A percentile compares a stretch with the other conserved stretches of the same genome.
These are phyloP conservation scores for Felis catus DNA, from an alignment of 2,113 vertebrate genomes.

Conservation along the genomic window F.catus_Fca126_mat1.0 CM031421.1:111707501-111708000, in stretches of 20 bases:
- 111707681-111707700: accelerated
- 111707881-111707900: not conserved
- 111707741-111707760: not conserved
- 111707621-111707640: accelerated
- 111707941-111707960: not conserved
- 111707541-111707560: accelerated
- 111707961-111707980: accelerated
- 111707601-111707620: not conserved
- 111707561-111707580: accelerated
- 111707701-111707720: not conserved
- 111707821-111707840: not conserved
- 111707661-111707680: not conserved
- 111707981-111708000: not conserved
- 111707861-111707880: accelerated
- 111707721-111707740: not conserved
- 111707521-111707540: too few relatives aligned
- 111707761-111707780: not conserved
- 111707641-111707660: not conserved
- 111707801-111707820: accelerated
- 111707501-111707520: accelerated
- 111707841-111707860: accelerated
- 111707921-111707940: not conserved
- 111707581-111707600: not conserved
- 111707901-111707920: accelerated
- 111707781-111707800: accelerated